Percentiles rank a stretch among this genome's conserved stretches.
These are phyloP conservation scores for Athene cunicularia DNA, from an alignment of 2,113 vertebrate genomes.

Conservation along the genomic window DNA sequence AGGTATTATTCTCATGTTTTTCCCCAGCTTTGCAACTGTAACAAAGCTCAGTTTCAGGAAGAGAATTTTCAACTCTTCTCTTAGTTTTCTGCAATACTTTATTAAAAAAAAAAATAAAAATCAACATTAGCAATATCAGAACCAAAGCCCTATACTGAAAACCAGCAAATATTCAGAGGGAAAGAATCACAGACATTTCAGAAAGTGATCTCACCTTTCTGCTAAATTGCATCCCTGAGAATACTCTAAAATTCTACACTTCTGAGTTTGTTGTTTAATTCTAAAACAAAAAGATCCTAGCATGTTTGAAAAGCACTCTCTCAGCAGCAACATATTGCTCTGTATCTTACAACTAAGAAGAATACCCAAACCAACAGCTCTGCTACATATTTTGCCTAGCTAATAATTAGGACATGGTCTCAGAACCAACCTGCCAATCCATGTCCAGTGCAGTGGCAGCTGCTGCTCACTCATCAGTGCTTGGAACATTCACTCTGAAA, in stretches of 20 bases:
- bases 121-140: neutral
- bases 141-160: neutral
- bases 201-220: neutral
- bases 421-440: neutral
- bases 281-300: neutral
- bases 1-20: neutral
- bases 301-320: neutral
- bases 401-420: neutral
- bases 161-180: neutral
- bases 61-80: neutral
- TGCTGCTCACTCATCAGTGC: neutral
- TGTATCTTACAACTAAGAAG: neutral
- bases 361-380: neutral
- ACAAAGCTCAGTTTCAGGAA: neutral
- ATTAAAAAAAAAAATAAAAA: neutral
- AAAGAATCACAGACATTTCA: neutral
- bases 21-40: neutral
- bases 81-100: neutral
- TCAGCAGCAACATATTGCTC: neutral
- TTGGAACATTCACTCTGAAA: neutral
- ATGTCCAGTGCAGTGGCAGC: neutral
- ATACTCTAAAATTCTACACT: neutral
- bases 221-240: neutral
- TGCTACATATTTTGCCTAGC: rapidly evolving
- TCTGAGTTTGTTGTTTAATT: neutral